phyloP scores from a whole-genome alignment of 2,113 vertebrate genomes.

The Myiozetetes cayanensis region DNA sequence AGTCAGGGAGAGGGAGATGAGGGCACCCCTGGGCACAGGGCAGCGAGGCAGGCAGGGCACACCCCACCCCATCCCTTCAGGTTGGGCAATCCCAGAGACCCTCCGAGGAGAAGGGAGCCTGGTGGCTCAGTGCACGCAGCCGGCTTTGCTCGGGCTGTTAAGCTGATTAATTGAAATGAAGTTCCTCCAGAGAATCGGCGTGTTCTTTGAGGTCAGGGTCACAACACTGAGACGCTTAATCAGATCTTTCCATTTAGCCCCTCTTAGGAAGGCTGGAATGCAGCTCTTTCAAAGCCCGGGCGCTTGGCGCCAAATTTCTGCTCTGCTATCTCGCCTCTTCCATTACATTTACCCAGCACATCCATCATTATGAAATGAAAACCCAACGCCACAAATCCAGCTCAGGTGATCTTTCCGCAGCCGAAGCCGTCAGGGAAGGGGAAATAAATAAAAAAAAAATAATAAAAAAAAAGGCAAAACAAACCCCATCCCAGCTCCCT shows the following conservation, averaged over 20 bases:
- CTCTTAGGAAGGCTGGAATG: conserved; percentile 70
- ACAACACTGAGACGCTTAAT: conserved; percentile 73
- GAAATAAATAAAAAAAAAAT: background rate
- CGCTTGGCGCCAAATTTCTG: conserved; percentile 59
- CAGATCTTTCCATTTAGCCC: conserved; percentile 71
- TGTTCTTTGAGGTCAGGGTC: conserved; percentile 76
- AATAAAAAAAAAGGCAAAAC: too few species aligned
- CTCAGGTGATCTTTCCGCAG: background rate
- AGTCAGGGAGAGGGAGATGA: background rate
- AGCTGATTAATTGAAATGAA: conserved; percentile 73
- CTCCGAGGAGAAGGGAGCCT: background rate
- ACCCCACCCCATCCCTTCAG: background rate
- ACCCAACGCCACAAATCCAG: background rate
- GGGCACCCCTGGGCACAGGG: background rate
- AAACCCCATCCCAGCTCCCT: background rate
- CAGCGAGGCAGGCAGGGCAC: background rate
- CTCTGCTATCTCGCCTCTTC: conserved; percentile 32
- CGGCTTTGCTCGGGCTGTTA: conserved; percentile 49
- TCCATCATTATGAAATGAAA: background rate
- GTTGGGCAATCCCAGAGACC: too few species aligned
- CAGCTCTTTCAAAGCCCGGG: conserved; percentile 24
- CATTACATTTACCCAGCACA: background rate
- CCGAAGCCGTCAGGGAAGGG: background rate
- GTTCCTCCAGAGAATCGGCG: conserved; percentile 69
- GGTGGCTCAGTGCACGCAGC: background rate